Evolutionary conservation across 1,140 invertebrate species (phyloP).

Genomic region (Temnothorax nylanderi): DNA sequence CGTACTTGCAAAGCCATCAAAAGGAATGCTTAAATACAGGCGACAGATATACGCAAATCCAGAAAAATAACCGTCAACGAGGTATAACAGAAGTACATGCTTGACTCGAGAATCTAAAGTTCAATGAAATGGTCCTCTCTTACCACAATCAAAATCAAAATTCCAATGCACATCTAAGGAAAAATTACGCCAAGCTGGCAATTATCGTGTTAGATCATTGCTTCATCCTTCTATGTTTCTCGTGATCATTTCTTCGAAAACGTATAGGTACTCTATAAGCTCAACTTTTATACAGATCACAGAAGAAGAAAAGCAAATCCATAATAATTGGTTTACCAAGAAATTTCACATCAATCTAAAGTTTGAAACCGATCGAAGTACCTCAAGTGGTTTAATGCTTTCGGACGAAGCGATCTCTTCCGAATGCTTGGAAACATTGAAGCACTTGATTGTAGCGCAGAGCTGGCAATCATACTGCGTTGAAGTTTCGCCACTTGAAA

Average conservation of each 20-base stretch:
- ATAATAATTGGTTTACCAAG: constrained; percentile 42
- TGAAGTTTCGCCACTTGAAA: constrained; percentile 41
- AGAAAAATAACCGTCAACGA: neutral
- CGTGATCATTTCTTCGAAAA: neutral
- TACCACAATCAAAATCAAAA: neutral
- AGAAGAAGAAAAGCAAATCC: constrained; percentile 30
- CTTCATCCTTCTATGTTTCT: neutral
- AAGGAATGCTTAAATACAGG: constrained; percentile 11
- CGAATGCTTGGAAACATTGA: constrained; percentile 50
- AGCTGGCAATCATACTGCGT: constrained; percentile 28
- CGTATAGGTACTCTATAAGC: neutral
- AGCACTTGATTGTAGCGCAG: constrained; percentile 37
- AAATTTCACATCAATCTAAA: constrained; percentile 56
- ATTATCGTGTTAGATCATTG: neutral
- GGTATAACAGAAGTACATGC: neutral
- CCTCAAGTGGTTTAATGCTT: constrained; percentile 47
- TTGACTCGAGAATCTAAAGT: constrained; percentile 14
- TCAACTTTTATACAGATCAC: neutral
- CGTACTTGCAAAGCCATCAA: neutral
- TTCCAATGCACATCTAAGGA: neutral
- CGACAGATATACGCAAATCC: neutral
- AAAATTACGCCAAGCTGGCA: neutral
- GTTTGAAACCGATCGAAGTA: constrained; percentile 51
- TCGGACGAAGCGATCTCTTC: constrained; percentile 40
- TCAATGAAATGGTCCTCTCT: neutral